Base-by-base conservation (phyloP, 1,140 invertebrate species). In the Spodoptera frugiperda region DNA sequence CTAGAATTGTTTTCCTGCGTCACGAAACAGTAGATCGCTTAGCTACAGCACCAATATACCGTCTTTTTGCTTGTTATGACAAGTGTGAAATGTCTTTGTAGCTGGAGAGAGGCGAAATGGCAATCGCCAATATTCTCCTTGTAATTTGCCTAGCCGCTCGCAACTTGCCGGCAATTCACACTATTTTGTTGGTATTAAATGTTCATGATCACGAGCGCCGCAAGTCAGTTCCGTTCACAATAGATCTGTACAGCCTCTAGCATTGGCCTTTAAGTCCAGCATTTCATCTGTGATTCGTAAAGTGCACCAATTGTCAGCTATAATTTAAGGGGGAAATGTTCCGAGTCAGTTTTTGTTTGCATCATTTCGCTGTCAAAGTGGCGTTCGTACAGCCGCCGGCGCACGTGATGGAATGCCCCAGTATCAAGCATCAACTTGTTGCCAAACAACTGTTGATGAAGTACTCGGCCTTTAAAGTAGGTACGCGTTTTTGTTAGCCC, bases 371-470 rank as follows among this genome's bases (percentile, higher is more conserved):
- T 81, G 78, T 80, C 79, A 57, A 70, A 77, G 54, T 63, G 46
- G 54, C 44, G 71, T 39, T 33, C 17, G 15, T 17, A 73, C 12
- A 9, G 71, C 71, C 55, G 39, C 12, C 73, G 85, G 79, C 76
- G 63, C 77, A 79, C 82, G 84, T 88, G 86, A 87, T 83, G 86
- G 88, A 88, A 88, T 87, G 86, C 79, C 65, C 77, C 80, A 83
- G 78, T 73, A 82, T 73, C 73, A 72, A n/a, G 33, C 48, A 48
- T 72, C 44, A 48, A 21, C 4, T 72, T 80, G 77, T 84, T 85
- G 81, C 86, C 77, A 85, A 84, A 86, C 80, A 83, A 85, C 78
- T 77, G 82, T 81, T 78, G 80, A 73, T 77, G 54, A 59, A 67
- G 61, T 73, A 73, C 71, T 73, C 54, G 70, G 19, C 46, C 14